Conservation (phyloP, 2,888 invertebrate genomes). For the Torymus aiolomorphi region DNA sequence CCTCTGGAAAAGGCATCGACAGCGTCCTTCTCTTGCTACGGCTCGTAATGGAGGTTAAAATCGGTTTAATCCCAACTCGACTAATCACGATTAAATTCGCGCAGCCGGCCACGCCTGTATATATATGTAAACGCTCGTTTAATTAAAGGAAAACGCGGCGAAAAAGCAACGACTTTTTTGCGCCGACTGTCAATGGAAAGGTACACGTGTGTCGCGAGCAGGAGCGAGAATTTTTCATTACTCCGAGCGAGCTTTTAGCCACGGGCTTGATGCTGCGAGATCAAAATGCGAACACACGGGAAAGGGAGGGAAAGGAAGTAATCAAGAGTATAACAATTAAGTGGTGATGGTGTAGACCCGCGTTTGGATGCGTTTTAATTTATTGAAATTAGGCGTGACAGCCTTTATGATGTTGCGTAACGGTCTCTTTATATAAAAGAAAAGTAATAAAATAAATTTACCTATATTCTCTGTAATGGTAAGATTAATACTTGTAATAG, state of each 20-base stretch:
- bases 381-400: too few relatives aligned
- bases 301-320: not conserved
- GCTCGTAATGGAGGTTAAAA: conserved; percentile 2
- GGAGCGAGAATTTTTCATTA: conserved; percentile 28
- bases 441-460: too few relatives aligned
- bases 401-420: too few relatives aligned
- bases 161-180: not conserved
- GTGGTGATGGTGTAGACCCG: not conserved
- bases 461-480: too few relatives aligned
- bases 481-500: too few relatives aligned
- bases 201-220: not conserved
- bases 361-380: not conserved
- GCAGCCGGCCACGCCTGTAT: too few relatives aligned
- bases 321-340: conserved; percentile 28
- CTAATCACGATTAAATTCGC: not conserved
- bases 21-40: too few relatives aligned
- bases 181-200: not conserved
- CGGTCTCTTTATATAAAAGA: too few relatives aligned
- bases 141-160: conserved; percentile 22
- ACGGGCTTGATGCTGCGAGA: not conserved
- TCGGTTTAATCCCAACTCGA: conserved; percentile 4
- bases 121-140: conserved; percentile 25
- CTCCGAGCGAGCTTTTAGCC: conserved; percentile 12
- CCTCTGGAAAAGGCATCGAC: too few relatives aligned
- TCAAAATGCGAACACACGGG: not conserved